Evolutionary conservation across 2,888 invertebrate genomes (phyloP), one percentile per base, ranked within the genome.

Genomic region (Amphipoea oculea): DNA sequence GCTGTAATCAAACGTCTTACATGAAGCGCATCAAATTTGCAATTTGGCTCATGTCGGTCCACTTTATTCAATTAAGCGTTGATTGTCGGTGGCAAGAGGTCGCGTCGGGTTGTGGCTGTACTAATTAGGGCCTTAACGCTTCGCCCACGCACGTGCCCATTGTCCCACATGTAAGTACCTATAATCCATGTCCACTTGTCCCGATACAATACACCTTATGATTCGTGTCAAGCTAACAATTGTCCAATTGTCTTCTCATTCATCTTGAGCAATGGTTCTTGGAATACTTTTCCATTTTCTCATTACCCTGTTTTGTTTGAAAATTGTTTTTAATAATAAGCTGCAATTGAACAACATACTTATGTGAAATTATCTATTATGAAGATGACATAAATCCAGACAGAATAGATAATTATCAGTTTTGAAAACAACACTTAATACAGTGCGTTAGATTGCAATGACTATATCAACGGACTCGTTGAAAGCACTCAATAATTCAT

Each of bases 41-140:
- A 90, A 92, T 94, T 94, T 87, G 91, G 91, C 89, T 91, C 89
- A 90, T 92, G 94, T 93, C 96, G 95, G 95, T 90, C 92, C 93
- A 94, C 94, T 96, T 96, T 94, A 96, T 96, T 94, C 94, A 95
- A 96, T 96, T 95, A 95, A 86, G 90, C 92, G 94, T 93, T 96
- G 95, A 96, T 96, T 96, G 96, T 90, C 90, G 86, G 95, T 93
- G 95, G 91, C 95, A 91, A 94, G 93, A 96, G 96, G 96, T 96
- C 96, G 96, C 92, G 96, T 94, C 92, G 95, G 94, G 94, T 94
- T 95, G 95, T 92, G 91, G 90, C 93, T 91, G 92, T 92, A 92
- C 91, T 96, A 96, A 96, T 96, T 96, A 96, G 93, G 92, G 91
- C 93, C 92, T 93, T 92, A 92, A 91, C 93, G 93, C 93, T 92